Evolutionary conservation across 1,140 invertebrate genomes (phyloP).

Genomic region (Cephus cinctus): DNA sequence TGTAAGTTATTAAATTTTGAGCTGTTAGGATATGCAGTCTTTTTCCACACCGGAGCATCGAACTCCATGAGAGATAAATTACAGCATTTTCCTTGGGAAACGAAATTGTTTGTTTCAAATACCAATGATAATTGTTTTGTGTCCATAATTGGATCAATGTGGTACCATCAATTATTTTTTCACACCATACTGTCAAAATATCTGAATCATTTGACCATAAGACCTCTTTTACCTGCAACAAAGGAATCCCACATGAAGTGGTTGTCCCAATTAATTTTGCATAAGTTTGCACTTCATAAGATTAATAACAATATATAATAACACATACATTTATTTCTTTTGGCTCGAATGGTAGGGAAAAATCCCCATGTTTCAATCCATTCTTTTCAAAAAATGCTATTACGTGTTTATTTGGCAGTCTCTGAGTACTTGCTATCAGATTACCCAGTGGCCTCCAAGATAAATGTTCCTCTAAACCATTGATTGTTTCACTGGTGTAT

Average conservation of each 20-base stretch:
- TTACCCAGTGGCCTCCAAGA: conserved; percentile 80
- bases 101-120: conserved; percentile 73
- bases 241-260: conserved; percentile 8
- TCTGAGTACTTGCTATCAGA: conserved; percentile 73
- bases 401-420: conserved; percentile 66
- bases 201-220: conserved; percentile 80
- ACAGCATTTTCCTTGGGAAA: conserved; percentile 56
- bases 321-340: conserved; percentile 51
- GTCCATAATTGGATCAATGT: conserved; percentile 74
- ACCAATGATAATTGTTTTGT: conserved; percentile 88
- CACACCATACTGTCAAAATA: conserved; percentile 66
- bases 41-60: conserved; percentile 25
- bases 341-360: conserved; percentile 66
- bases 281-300: neutral
- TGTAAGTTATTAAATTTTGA: conserved; percentile 60
- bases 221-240: conserved; percentile 62
- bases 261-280: neutral
- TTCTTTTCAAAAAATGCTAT: conserved; percentile 90
- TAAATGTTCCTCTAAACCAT: conserved; percentile 68
- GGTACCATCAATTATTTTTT: conserved; percentile 38
- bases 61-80: conserved; percentile 61
- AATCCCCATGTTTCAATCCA: conserved; percentile 84
- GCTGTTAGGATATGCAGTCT: conserved; percentile 43
- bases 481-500: conserved; percentile 70
- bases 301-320: conserved; percentile 14